Base-by-base conservation (phyloP, 2,797 vertebrate species). In the Pyrocephalus nanus region DNA sequence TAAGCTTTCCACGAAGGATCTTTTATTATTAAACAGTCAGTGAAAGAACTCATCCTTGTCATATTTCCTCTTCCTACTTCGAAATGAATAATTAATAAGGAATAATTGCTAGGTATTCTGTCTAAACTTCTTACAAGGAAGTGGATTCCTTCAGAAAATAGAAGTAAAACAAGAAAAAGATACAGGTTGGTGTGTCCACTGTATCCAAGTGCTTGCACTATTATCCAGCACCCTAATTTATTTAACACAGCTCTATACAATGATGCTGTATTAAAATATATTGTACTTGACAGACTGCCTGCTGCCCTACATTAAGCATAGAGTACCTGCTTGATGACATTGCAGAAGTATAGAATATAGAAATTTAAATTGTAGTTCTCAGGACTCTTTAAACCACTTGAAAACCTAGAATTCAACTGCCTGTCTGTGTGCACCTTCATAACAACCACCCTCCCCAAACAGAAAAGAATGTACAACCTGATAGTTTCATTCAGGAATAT, bases 1-100 rank as follows among this genome's bases (percentile, higher is more conserved):
- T 54, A 70, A 72, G 48, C 79, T 90, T 92, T 91, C 82, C 66
- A 92, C 0, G 0, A 84, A 84, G 29, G 11, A 86, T 62, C 76
- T 78, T 95, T 61, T 64, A 86, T 88, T 95, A 95, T 94, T 93
- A 84, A 95, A 78, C 45, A 94, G 70, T 43, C 75, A 74, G 53
- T 40, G 53, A 84, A 84, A 79, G 62, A 90, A 66, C 70, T 86
- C 88, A 79, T 86, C 79, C 73, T 93, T 86, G 70, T 70, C 58
- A 11, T 84, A 93, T 48, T 91, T 92, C 92, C 69, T 86, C 47
- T 83, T 95, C 51, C 66, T 84, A 67, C 87, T 74, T 77, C 16
- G 18, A 65, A 81, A 92, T 81, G 32, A 96, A 90, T 80, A 91
- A 92, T 93, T 96, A 84, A 84, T 22, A 65, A 3, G 10, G 62